These are phyloP conservation scores for Chamaedrilus cognettii DNA, from an alignment of 2,888 invertebrate genomes.

Conservation along the genomic window DNA sequence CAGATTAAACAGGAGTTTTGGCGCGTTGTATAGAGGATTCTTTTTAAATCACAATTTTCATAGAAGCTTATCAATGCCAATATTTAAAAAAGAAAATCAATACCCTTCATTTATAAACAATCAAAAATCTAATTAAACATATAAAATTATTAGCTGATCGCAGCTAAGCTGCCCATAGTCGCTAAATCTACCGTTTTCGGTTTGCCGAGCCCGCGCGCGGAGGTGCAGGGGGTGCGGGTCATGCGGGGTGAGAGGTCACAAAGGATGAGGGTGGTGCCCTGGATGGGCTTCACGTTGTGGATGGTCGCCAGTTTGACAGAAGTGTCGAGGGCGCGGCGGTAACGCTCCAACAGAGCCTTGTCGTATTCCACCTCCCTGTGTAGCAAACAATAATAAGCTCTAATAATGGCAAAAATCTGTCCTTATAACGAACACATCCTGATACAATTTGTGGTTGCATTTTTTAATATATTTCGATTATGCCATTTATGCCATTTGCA, in stretches of 20 bases:
- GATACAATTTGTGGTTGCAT: slow-evolving; percentile 6
- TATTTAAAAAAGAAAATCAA: too few relatives aligned
- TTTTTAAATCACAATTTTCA: too few relatives aligned
- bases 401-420: not conserved
- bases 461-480: not conserved
- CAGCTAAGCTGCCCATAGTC: too few relatives aligned
- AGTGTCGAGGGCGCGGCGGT: slow-evolving; percentile 58
- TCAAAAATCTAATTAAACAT: too few relatives aligned
- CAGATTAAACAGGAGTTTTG: too few relatives aligned
- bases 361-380: slow-evolving; percentile 47
- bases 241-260: slow-evolving; percentile 49
- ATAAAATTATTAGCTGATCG: too few relatives aligned
- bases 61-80: too few relatives aligned
- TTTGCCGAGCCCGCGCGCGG: slow-evolving; percentile 56
- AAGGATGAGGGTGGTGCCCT: slow-evolving; percentile 58
- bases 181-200: slow-evolving; percentile 53
- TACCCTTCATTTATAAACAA: too few relatives aligned
- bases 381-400: too few relatives aligned
- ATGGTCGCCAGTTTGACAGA: slow-evolving; percentile 61
- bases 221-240: slow-evolving; percentile 45
- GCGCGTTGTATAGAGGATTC: too few relatives aligned
- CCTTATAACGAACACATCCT: not conserved
- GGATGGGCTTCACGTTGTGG: slow-evolving; percentile 61
- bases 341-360: slow-evolving; percentile 39
- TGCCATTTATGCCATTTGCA: too few relatives aligned